phyloP scores from a whole-genome alignment of 2,888 invertebrate genomes.

The Gari tellinella region DNA sequence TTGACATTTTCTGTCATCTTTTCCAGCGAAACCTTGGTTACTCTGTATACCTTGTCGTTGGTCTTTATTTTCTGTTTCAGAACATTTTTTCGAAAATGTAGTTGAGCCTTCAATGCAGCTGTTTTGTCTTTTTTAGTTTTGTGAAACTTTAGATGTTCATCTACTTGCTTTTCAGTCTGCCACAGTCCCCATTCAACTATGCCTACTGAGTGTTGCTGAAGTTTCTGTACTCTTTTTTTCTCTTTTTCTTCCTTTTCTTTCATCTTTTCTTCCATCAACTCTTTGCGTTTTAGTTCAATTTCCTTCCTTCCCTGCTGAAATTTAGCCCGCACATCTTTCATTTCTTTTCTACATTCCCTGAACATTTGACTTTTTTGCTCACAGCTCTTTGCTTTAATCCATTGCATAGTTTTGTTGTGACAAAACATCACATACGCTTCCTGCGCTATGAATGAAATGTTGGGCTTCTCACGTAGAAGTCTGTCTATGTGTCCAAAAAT shows the following conservation, averaged over 20 bases:
- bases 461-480: constrained; percentile 35
- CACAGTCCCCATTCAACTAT: constrained; percentile 48
- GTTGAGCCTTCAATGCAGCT: constrained; percentile 23
- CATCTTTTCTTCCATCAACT: constrained; percentile 24
- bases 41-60: constrained; percentile 1
- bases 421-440: constrained; percentile 41
- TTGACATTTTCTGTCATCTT: constrained; percentile 11
- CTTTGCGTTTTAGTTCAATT: constrained; percentile 36
- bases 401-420: constrained; percentile 35
- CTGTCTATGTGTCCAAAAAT: constrained; percentile 36
- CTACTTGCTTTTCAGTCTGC: constrained; percentile 47
- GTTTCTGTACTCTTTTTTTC: constrained; percentile 2
- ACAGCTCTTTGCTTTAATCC: constrained; percentile 11
- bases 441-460: constrained; percentile 20
- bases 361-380: constrained; percentile 12
- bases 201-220: neutral
- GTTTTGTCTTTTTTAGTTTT: constrained; percentile 29
- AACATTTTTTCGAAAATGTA: constrained; percentile 17
- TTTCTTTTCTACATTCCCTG: constrained; percentile 26
- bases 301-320: constrained; percentile 40
- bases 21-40: constrained; percentile 1
- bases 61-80: constrained; percentile 11
- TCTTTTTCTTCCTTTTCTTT: constrained; percentile 7
- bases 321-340: constrained; percentile 8
- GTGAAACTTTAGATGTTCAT: constrained; percentile 11